Base-by-base conservation (phyloP, 30 jellyfish, hydroid and myxozoan species). In the Chrysaora quinquecirrha region DNA sequence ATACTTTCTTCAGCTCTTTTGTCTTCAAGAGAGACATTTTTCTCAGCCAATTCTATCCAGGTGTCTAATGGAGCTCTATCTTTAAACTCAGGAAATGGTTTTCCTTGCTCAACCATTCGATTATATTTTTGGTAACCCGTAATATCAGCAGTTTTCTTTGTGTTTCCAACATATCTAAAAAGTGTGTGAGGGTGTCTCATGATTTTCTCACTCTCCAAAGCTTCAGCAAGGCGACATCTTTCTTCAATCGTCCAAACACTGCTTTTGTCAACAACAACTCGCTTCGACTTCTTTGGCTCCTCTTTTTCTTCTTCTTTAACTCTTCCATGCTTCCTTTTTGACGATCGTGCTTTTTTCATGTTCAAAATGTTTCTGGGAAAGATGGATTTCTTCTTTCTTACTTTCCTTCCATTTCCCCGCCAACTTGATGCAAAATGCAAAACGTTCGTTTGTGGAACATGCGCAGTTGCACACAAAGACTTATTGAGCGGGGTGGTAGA, bases 51-150 rank as follows among this genome's bases (percentile, higher is more conserved):
- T 25, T 76, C 71, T 25, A 76, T 64, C 97, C 97, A 89, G 31
- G 76, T 90, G 70, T 89, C 97, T 29, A 89, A 46, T 1, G 97
- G 89, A 0, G 97, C 95, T 29, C 49, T 35, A 0, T 74, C 79
- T 25, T 32, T 49, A 47, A 89, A 89, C 21, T 83, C 97, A 22
- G 82, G 80, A 71, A 73, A 83, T 25, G 62, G 34, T 10, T 1
- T 23, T 16, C 97, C 95, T 20, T 82, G 65, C 30, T 83, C 95
- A 10, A 82, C 22, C 34, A 87, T 34, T 7, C 76, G 38, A 27
- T 71, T 64, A 32, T 50, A 24, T 24, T 71, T 89, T 50, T 84
- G 48, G 56, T 83, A 89, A 7, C 48, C 74, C 24, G 30, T 78
- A 21, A 83, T 94, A 18, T 89, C 78, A 52, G 24, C 4, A 16